A percentile compares a stretch with the other conserved stretches of the same genome.
Conservation (phyloP, 1,140 invertebrate species). For the Danaus plexippus region DNA sequence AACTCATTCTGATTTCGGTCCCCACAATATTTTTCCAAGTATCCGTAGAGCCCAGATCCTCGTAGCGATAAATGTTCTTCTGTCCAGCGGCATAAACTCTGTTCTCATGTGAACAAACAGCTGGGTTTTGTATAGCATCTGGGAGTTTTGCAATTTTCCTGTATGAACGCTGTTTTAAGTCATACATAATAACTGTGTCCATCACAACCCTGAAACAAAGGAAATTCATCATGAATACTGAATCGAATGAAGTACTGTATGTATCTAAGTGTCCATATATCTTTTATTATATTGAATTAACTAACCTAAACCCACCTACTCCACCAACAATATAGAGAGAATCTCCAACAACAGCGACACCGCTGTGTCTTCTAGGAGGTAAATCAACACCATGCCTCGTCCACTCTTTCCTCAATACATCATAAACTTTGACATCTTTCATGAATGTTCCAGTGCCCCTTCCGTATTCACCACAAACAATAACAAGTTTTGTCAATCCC, state of each 20-base stretch:
- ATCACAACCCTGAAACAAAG: slow-evolving; percentile 46
- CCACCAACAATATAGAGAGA: slow-evolving; percentile 51
- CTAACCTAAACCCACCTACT: slow-evolving; percentile 56
- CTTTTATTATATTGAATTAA: slow-evolving; percentile 9
- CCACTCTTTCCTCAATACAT: slow-evolving; percentile 48
- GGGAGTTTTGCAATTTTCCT: slow-evolving; percentile 46
- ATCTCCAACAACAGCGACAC: slow-evolving; percentile 42
- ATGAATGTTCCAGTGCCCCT: slow-evolving; percentile 49
- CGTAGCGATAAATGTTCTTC: slow-evolving; percentile 47
- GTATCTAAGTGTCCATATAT: neutral
- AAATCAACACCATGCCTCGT: slow-evolving; percentile 44
- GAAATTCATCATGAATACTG: slow-evolving; percentile 10
- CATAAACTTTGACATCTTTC: slow-evolving; percentile 54
- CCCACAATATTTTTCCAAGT: slow-evolving; percentile 32
- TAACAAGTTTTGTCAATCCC: slow-evolving; percentile 43
- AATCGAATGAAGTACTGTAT: neutral
- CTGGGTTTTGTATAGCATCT: slow-evolving; percentile 49
- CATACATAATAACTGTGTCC: slow-evolving; percentile 41
- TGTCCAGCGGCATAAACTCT: slow-evolving; percentile 43
- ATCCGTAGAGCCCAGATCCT: slow-evolving; percentile 30
- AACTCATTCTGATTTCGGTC: slow-evolving; percentile 40
- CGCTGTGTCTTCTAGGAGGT: slow-evolving; percentile 45
- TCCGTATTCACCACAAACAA: slow-evolving; percentile 51
- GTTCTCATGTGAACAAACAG: slow-evolving; percentile 39
- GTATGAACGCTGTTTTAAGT: slow-evolving; percentile 43